phyloP scores from a whole-genome alignment of 1,140 invertebrate genomes.

The Drosophila willistoni region DNA sequence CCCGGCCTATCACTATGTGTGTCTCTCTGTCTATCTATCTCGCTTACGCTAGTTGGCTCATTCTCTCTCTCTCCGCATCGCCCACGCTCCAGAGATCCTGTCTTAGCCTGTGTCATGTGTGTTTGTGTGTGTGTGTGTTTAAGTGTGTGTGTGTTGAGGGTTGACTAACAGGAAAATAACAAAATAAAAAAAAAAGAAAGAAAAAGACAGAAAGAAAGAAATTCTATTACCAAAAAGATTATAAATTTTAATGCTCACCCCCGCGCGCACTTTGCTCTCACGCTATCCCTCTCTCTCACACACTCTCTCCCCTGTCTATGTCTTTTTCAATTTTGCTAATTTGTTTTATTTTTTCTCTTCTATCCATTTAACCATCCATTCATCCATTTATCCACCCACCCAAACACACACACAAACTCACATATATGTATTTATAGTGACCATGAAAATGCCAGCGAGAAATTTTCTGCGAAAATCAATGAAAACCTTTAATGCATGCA shows the following conservation, averaged over 20 bases:
- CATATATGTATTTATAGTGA: slow-evolving; percentile 38
- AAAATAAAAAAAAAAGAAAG: not conserved
- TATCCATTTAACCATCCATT: not conserved
- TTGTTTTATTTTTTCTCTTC: slow-evolving; percentile 17
- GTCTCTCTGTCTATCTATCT: slow-evolving; percentile 30
- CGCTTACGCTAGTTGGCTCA: not conserved
- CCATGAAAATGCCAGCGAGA: slow-evolving; percentile 77
- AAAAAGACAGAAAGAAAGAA: not conserved
- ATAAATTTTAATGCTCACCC: slow-evolving; percentile 13
- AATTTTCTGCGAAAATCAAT: slow-evolving; percentile 74
- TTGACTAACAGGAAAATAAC: slow-evolving; percentile 7
- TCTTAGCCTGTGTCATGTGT: slow-evolving; percentile 1
- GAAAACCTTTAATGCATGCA: slow-evolving; percentile 57
- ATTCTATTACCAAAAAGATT: slow-evolving; percentile 14
- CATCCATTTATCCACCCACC: not conserved
- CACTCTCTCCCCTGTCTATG: slow-evolving; percentile 25
- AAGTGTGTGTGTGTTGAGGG: slow-evolving; percentile 19
- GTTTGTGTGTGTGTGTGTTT: slow-evolving; percentile 16
- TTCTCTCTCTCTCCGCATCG: not conserved
- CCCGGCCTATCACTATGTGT: slow-evolving; percentile 39
- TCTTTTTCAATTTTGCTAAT: slow-evolving; percentile 56
- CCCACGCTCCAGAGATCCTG: slow-evolving; percentile 7
- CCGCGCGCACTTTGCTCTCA: not conserved
- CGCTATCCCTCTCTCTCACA: not conserved
- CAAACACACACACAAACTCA: slow-evolving; percentile 31